Percentiles rank a stretch among this genome's conserved stretches.
phyloP scores from a whole-genome alignment of 2,888 invertebrate genomes.

The Ormyrus rosae region DNA sequence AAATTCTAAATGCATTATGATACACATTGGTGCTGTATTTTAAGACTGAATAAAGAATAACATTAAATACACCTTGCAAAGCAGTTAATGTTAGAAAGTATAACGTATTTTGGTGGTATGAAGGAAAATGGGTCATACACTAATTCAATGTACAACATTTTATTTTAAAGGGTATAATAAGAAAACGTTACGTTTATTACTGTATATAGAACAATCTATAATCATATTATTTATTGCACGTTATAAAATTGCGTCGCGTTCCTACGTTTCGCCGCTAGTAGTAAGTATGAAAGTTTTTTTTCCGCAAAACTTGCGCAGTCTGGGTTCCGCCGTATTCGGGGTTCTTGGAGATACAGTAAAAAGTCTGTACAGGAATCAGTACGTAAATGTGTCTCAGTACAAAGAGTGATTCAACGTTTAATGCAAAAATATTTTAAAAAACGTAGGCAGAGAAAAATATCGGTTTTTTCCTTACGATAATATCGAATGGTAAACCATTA shows the following conservation, averaged over 20 bases:
- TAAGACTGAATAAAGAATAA: too few relatives aligned
- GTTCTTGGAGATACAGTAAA: conserved; percentile 29
- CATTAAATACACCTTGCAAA: too few relatives aligned
- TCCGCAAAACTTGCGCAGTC: conserved; percentile 45
- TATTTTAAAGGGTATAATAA: conserved; percentile 54
- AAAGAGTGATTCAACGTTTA: not conserved
- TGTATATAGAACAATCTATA: conserved; percentile 53
- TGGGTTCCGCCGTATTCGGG: conserved; percentile 35
- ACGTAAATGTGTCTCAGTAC: not conserved
- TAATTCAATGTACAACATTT: conserved; percentile 38
- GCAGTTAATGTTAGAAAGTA: too few relatives aligned
- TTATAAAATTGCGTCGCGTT: conserved; percentile 53
- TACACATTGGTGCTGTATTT: too few relatives aligned
- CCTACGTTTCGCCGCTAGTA: conserved; percentile 28
- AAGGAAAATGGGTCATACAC: not conserved
- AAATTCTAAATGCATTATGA: too few relatives aligned
- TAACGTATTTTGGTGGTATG: not conserved
- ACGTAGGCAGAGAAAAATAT: conserved; percentile 26
- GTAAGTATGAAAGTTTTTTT: conserved; percentile 54
- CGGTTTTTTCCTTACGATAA: not conserved
- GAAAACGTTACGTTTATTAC: conserved; percentile 51
- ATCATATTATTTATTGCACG: conserved; percentile 50
- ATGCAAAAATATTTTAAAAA: conserved; percentile 6
- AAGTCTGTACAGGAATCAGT: conserved; percentile 46
- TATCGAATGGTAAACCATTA: too few relatives aligned